Percentiles rank a stretch among this genome's conserved stretches.
These are phyloP conservation scores for Ia io DNA, from an alignment of 2,113 vertebrate species.

Conservation along the genomic window DNA sequence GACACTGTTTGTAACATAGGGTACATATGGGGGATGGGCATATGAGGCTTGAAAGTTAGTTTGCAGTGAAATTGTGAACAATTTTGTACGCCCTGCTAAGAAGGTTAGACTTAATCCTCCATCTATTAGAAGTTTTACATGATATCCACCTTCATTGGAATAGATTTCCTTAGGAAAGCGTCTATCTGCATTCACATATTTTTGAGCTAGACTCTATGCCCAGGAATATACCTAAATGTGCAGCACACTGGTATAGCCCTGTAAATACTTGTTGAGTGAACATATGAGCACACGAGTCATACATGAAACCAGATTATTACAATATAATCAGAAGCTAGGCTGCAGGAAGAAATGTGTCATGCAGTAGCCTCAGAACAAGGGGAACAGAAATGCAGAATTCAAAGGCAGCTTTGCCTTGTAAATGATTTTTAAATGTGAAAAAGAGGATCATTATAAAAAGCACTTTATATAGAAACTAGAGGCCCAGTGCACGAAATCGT, in stretches of 20 bases:
- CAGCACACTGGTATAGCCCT: background rate
- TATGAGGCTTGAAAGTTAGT: background rate
- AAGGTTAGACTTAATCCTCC: background rate
- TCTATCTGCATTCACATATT: background rate
- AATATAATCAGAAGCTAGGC: background rate
- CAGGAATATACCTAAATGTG: background rate
- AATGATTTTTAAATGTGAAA: background rate
- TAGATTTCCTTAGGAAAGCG: background rate
- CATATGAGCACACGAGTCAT: background rate
- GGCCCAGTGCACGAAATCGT: too few species aligned
- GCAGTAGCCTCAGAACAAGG: background rate
- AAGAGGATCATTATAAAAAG: background rate
- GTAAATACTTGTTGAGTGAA: background rate
- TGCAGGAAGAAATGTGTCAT: background rate
- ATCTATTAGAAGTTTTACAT: background rate
- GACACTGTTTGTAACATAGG: background rate
- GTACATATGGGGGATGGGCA: fast-evolving
- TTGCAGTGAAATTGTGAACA: background rate
- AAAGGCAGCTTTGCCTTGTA: background rate
- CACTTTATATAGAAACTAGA: background rate
- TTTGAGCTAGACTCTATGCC: background rate
- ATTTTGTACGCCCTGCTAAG: background rate
- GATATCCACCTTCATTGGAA: background rate
- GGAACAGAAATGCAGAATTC: background rate
- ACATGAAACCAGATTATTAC: background rate